A percentile compares a stretch with the other conserved stretches of the same genome.
These are phyloP conservation scores for Leptobrachium leishanense DNA, from an alignment of 2,113 vertebrate species.

Conservation along the genomic window DNA sequence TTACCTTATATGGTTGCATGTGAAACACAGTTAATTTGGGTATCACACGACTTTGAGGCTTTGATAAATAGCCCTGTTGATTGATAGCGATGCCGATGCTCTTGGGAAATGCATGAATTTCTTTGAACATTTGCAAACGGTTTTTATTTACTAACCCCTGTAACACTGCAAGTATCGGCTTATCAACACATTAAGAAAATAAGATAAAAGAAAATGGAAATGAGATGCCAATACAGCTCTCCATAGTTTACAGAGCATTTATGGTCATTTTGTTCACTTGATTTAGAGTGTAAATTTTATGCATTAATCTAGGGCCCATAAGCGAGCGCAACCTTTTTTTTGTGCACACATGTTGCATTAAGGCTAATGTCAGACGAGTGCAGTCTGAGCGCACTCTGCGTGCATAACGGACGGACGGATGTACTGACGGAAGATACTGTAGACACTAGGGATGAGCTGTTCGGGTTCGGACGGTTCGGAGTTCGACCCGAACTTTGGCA, in stretches of 20 bases:
- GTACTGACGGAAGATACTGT: no score
- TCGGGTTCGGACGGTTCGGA: no score
- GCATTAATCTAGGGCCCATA: slow-evolving; percentile 3
- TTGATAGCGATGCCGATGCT: slow-evolving; percentile 24
- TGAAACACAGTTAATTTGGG: slow-evolving; percentile 22
- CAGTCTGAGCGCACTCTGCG: no score
- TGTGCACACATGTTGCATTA: no score
- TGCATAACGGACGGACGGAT: no score
- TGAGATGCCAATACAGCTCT: slow-evolving; percentile 6
- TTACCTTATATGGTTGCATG: slow-evolving; percentile 32
- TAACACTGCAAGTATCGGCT: slow-evolving; percentile 32
- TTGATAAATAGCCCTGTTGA: slow-evolving; percentile 40
- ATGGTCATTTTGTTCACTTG: not conserved
- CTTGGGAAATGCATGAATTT: slow-evolving; percentile 21
- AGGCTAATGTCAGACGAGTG: no score
- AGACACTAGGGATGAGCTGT: no score
- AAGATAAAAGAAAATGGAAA: not conserved
- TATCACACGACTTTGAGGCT: slow-evolving; percentile 21
- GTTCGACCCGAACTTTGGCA: no score
- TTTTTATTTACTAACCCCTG: slow-evolving; percentile 42
- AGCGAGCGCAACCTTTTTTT: no score
- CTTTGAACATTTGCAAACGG: slow-evolving; percentile 38
- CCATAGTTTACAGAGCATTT: not conserved
- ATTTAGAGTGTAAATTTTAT: not conserved
- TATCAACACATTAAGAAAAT: slow-evolving; percentile 31